Evolutionary conservation across 2,888 invertebrate genomes (phyloP), one percentile per base, ranked within the genome.

Genomic region (Cenopis cana): DNA sequence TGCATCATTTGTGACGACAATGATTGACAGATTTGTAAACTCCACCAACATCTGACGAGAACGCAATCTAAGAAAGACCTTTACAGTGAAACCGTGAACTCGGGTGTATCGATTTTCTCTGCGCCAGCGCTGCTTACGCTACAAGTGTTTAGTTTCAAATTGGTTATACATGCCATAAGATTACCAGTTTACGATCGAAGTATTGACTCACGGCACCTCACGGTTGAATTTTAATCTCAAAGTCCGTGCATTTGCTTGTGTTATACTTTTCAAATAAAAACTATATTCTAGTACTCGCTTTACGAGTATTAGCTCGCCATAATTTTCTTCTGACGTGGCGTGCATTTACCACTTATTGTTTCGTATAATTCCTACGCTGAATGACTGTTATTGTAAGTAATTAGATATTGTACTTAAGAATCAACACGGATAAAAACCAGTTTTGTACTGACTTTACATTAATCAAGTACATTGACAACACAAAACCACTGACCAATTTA

Each of bases 161-260:
- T 81, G 79, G 83, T 76, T 78, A 81, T 82, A 82, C 81, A 81
- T 82, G 81, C 83, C 81, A 77, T 74, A 76, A 81, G 76, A 82
- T 81, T 80, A 80, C 77, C 76, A 78, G 78, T 80, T 81, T 76
- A 79, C 75, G 78, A 79, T 69, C 76, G 65, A 72, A 68, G 73
- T 68, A 74, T 74, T 65, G 75, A 76, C 81, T 82, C 76, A 77
- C 78, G 79, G 82, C 66, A 75, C 76, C 81, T 82, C 76, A 77
- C 78, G 79, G 82, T 74, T 66, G 66, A 61, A 72, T 66, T 68
- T 68, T 61, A 65, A 70, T 66, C 57, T 60, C 50, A n/a, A 50
- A 12, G 20, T 36, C 18, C 62, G 50, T 36, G n/a, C 50, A 50
- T 62, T 52, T 10, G 50, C 52, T 14, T 52, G 36, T 33, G n/a